These are phyloP conservation scores for Limanda limanda DNA, from an alignment of 2,113 vertebrate genomes.

Conservation along the genomic window DNA sequence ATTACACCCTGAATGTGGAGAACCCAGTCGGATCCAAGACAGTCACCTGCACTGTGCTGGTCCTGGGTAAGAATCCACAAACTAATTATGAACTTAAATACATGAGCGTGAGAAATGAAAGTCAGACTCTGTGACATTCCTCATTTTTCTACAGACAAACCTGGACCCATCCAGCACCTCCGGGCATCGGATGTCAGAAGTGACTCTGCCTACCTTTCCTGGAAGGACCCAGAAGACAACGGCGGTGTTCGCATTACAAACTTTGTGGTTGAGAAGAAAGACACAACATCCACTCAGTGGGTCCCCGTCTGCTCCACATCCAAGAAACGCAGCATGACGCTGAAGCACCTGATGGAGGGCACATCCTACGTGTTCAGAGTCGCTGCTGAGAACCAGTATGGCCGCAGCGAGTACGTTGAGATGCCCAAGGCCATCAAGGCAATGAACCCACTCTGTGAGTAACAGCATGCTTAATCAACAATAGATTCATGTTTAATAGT, in stretches of 20 bases:
- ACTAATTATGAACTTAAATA: not conserved
- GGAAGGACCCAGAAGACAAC: constrained; percentile 97
- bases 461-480: not conserved
- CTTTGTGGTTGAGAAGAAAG: constrained; percentile 96
- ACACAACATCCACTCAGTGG: constrained; percentile 91
- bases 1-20: constrained; percentile 94
- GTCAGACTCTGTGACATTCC: not conserved
- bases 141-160: constrained; percentile 87
- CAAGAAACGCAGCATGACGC: constrained; percentile 94
- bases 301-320: constrained; percentile 93
- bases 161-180: constrained; percentile 94
- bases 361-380: constrained; percentile 94
- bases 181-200: constrained; percentile 92
- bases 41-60: constrained; percentile 92
- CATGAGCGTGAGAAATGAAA: not conserved
- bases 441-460: constrained; percentile 96
- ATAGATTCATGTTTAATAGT: not conserved
- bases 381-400: constrained; percentile 95
- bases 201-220: constrained; percentile 96
- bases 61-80: constrained; percentile 85
- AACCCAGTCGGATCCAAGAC: constrained; percentile 95
- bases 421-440: constrained; percentile 93
- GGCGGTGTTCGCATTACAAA: constrained; percentile 95
- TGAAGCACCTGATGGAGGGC: constrained; percentile 94
- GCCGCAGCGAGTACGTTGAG: constrained; percentile 92